These are phyloP conservation scores for Dysmachus trigonus DNA, from an alignment of 2,888 invertebrate genomes.

Conservation along the genomic window DNA sequence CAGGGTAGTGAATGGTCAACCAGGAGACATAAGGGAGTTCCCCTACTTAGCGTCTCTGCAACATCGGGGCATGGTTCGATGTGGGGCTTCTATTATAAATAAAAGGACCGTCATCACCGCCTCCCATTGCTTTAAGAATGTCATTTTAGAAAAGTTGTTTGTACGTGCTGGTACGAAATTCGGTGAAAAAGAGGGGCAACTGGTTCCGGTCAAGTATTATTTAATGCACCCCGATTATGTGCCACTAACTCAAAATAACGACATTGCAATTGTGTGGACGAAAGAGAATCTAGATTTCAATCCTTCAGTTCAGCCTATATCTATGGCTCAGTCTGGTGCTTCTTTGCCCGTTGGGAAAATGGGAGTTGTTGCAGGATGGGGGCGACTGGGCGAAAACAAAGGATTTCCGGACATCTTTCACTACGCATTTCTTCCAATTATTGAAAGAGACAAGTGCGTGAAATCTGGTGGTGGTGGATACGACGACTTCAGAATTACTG, in stretches of 20 bases:
- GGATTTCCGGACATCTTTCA: constrained; percentile 5
- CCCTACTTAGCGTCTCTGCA: constrained; percentile 55
- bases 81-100: constrained; percentile 53
- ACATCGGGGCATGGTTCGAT: constrained; percentile 37
- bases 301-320: constrained; percentile 60
- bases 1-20: constrained; percentile 53
- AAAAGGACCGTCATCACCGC: constrained; percentile 53
- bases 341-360: background rate
- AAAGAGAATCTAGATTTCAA: constrained; percentile 61
- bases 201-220: constrained; percentile 1
- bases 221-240: constrained; percentile 36
- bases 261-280: constrained; percentile 67
- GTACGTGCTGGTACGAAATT: constrained; percentile 42
- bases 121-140: constrained; percentile 51
- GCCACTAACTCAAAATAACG: constrained; percentile 59
- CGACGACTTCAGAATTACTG: constrained; percentile 57
- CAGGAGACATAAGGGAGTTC: constrained; percentile 53
- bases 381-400: constrained; percentile 19
- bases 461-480: constrained; percentile 27
- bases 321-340: background rate
- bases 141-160: background rate
- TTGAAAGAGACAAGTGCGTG: constrained; percentile 55
- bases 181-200: background rate
- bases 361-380: constrained; percentile 47
- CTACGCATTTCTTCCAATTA: background rate